Base-by-base conservation (phyloP, 2,888 invertebrate genomes). In the Orchestes rusci region DNA sequence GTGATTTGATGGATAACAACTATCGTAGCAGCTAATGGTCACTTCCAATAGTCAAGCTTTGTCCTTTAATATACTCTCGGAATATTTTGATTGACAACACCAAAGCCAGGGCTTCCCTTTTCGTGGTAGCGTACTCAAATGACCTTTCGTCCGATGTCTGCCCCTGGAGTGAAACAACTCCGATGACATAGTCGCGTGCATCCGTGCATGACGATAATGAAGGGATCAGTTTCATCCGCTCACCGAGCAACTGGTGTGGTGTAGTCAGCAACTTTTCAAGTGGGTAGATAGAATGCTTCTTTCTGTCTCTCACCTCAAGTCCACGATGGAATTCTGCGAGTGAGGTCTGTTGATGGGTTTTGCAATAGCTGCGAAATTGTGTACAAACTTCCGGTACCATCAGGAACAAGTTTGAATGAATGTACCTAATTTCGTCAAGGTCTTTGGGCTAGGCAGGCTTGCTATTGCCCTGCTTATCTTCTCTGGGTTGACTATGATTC, bases 21-120 rank as follows among this genome's bases (percentile, higher is more conserved):
- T 69, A 73, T 59, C 66, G 65, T 19, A 74, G 53, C 0, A 70
- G 66, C 43, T 68, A 63, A 43, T 72, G 72, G 44, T 73, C 72
- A 0, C 68, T 70, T 3, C 60, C n/a, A n/a, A n/a, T 48, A 0
- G 50, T 50, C 13, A 70, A 65, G 1, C 52, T 36, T 2, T 56
- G 19, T 1, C 65, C 62, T 37, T 67, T 65, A 0, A 72, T 51
- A 45, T 67, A 72, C 0, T 61, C 62, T 17, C 65, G 18, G 13
- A 54, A 52, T 45, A 67, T 67, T n/a, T 58, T 39, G 0, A 67
- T 48, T 3, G 64, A 63, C 56, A 55, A 67, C 3, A 59, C 51
- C 1, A 56, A 20, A 1, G 58, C 56, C 4, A 59, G 43, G 8
- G 56, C 55, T 45, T 59, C 57, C 16, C 56, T 38, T 37, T 58